These are phyloP conservation scores for Sebastes hubbsi DNA, from an alignment of 2,797 vertebrate genomes.

Conservation along the genomic window DNA sequence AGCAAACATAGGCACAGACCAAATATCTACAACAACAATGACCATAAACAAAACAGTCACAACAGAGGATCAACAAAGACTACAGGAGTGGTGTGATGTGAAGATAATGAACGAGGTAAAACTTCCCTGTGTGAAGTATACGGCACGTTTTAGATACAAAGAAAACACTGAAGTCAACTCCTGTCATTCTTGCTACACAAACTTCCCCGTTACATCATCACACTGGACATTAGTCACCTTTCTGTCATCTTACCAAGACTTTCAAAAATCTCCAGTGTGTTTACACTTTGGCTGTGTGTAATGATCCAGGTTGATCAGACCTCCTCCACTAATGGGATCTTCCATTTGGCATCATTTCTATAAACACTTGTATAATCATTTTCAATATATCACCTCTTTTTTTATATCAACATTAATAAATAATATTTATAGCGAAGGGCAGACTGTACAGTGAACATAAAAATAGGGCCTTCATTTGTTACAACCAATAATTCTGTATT, in stretches of 20 bases:
- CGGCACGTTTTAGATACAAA: constrained; percentile 19
- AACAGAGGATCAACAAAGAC: constrained; percentile 18
- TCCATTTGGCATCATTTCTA: constrained; percentile 19
- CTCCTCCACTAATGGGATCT: neutral
- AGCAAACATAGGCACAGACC: constrained; percentile 46
- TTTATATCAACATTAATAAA: constrained; percentile 41
- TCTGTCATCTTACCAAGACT: neutral
- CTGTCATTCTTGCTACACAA: neutral
- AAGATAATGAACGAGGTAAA: neutral
- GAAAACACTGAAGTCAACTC: constrained; percentile 25
- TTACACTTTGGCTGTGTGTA: neutral
- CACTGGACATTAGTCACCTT: neutral
- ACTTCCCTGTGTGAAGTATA: constrained; percentile 4
- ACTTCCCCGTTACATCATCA: neutral
- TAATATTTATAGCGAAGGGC: constrained; percentile 26
- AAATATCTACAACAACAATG: constrained; percentile 49
- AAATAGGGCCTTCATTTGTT: neutral
- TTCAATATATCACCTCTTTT: constrained; percentile 26
- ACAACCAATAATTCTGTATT: neutral
- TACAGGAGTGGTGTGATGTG: neutral
- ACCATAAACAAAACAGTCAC: constrained; percentile 36
- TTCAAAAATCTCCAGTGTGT: neutral
- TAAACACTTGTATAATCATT: neutral
- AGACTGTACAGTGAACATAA: constrained; percentile 34
- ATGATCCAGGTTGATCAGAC: neutral